These are phyloP conservation scores for Plebejus melissa DNA, from an alignment of 2,888 invertebrate species.

Conservation along the genomic window DNA sequence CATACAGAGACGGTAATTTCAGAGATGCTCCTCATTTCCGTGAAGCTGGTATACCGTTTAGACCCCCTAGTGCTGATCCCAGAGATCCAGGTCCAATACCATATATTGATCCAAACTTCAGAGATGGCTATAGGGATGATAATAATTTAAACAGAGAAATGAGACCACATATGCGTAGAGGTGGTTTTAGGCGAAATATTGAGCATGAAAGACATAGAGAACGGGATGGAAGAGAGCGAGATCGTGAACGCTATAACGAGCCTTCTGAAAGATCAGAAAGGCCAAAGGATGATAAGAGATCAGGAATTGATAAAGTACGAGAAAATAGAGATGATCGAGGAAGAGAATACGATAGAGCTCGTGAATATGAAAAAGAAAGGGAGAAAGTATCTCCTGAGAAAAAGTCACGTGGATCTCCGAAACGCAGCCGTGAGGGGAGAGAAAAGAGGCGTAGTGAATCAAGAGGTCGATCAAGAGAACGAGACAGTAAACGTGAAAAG, in stretches of 20 bases:
- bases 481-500: conserved; percentile 75
- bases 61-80: conserved; percentile 63
- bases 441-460: conserved; percentile 71
- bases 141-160: conserved; percentile 52
- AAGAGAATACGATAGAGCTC: conserved; percentile 46
- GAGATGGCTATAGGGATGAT: conserved; percentile 64
- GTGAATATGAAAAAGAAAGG: conserved; percentile 64
- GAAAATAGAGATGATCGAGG: conserved; percentile 57
- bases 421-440: conserved; percentile 58
- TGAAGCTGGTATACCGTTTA: conserved; percentile 56
- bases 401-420: conserved; percentile 61
- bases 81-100: conserved; percentile 55
- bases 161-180: conserved; percentile 54
- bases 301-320: conserved; percentile 56
- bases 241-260: conserved; percentile 62
- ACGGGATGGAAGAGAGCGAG: conserved; percentile 61
- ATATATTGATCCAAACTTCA: conserved; percentile 62
- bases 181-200: conserved; percentile 57
- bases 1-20: conserved; percentile 61
- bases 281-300: conserved; percentile 61
- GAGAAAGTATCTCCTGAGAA: conserved; percentile 64
- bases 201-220: conserved; percentile 68
- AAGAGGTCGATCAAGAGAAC: conserved; percentile 68
- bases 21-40: conserved; percentile 63
- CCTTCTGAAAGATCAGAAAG: conserved; percentile 62